Evolutionary conservation across 2,888 invertebrate species (phyloP), one percentile per base, ranked within the genome.

Genomic region (Eupithecia vulgata): DNA sequence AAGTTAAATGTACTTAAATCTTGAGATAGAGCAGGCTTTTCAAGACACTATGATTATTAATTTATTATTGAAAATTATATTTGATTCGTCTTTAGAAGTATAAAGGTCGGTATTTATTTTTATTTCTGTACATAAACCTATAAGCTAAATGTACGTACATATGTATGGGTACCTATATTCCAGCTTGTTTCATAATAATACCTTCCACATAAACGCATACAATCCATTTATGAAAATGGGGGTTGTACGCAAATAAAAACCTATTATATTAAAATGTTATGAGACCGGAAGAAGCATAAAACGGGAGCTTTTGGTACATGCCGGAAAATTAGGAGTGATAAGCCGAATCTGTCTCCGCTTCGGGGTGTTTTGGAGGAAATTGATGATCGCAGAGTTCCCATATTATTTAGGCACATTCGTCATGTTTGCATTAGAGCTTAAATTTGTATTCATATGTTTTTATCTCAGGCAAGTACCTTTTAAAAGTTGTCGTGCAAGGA

Each of bases 181-280:
- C 21, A 21, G 52, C 10, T 52, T 48, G 12, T 21, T 21, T 52
- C 21, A 0, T 52, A 21, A 21, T 10, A 30, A 30, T 52, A 52
- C 21, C 21, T 45, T 45, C n/a, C n/a, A 45, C 45, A 45, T 21
- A 52, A 52, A 30, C 1, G 1, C 52, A 5, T 10, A 0, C 12
- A 21, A 4, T 10, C 52, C 35, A 64, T 35, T 37, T 64, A n/a
- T n/a, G 64, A 64, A 64, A 37, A 64, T 59, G 30, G 59, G 25
- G 30, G 15, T 30, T 13, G 59, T 30, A 59, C 59, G 25, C 30
- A 59, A 59, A 59, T 59, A 59, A 30, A 15, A 30, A 17, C n/a
- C 59, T 17, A 52, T n/a, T 48, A 48, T 30, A 59, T 25, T 13
- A 15, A 30, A 59, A 59, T 52, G 48, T 48, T n/a, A 59, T n/a